Base-by-base conservation (phyloP, 2,797 vertebrate species). In the Anas georgica region DNA sequence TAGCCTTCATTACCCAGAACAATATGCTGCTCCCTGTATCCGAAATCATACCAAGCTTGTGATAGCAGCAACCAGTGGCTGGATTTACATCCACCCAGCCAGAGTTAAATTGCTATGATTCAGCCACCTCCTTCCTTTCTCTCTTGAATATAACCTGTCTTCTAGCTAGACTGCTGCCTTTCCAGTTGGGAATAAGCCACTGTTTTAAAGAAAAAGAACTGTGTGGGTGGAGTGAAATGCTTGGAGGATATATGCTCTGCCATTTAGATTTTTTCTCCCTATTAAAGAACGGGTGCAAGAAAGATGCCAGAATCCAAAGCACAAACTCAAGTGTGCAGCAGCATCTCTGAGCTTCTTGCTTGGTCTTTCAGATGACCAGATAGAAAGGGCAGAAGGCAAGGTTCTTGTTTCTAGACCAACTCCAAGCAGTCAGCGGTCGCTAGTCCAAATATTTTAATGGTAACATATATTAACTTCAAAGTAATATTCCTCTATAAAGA, bases 151-250 rank as follows among this genome's bases (percentile, higher is more conserved):
- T 95, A 96, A 95, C 95, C 93, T 93, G 93, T 96, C 94, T 97
- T 87, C 91, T 93, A 91, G 76, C 92, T 95, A 95, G 94, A 95
- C 93, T 95, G 91, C 93, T 97, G 94, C 94, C 88, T 97, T 95
- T 97, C 96, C 95, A 95, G 88, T 97, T 96, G 88, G 90, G 94
- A 96, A 97, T 95, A 95, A 95, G 94, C 91, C 92, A 95, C 91
- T 50, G 45, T 87, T 96, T 96, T 86, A 95, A 95, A 93, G 94
- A 92, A 96, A 96, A 94, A 94, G 94, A 91, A 75, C 83, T 86
- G 75, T 75, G 94, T 95, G 86, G 92, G 96, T 83, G 90, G 94
- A 97, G 93, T 75, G 88, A 92, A 95, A 93, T 80, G 82, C 91
- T 95, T 92, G 75, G 88, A 93, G 91, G 86, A 94, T 95, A 59